These are phyloP conservation scores for Antheraea yamamai DNA, from an alignment of 2,888 invertebrate species.

Conservation along the genomic window DNA sequence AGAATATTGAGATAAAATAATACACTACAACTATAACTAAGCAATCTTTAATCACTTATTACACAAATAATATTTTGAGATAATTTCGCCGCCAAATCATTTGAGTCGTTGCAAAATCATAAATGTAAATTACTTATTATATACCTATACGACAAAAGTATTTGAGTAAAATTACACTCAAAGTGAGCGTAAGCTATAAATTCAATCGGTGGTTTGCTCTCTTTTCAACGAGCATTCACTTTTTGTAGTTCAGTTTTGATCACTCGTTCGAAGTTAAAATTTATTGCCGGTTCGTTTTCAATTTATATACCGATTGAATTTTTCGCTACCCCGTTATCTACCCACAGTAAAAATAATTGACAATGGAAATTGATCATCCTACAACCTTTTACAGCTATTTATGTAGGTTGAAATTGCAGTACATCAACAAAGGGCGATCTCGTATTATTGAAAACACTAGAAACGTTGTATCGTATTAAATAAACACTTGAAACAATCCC, in stretches of 20 bases:
- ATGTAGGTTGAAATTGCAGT: too few species aligned
- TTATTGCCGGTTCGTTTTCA: conserved; percentile 70
- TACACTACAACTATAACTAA: too few species aligned
- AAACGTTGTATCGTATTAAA: conserved; percentile 39
- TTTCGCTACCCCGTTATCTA: conserved; percentile 35
- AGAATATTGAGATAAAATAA: neutral
- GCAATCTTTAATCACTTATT: neutral
- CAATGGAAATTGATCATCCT: conserved; percentile 39
- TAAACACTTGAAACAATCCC: conserved; percentile 62
- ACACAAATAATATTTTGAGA: neutral
- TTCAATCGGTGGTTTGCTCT: conserved; percentile 70
- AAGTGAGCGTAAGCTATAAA: conserved; percentile 67
- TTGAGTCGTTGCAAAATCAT: neutral
- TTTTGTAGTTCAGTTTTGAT: conserved; percentile 77
- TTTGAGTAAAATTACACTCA: conserved; percentile 55
- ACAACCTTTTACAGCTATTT: too few species aligned
- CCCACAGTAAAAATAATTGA: conserved; percentile 50
- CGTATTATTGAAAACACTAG: conserved; percentile 26
- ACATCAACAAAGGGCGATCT: conserved; percentile 20
- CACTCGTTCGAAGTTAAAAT: conserved; percentile 76
- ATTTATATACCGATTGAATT: conserved; percentile 59
- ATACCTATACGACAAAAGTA: conserved; percentile 44
- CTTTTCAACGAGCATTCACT: conserved; percentile 61
- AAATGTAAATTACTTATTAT: conserved; percentile 37
- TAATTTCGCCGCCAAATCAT: neutral